A percentile compares a stretch with the other conserved stretches of the same genome.
phyloP scores from a whole-genome alignment of 1,140 invertebrate genomes.

The Steinernema feltiae region DNA sequence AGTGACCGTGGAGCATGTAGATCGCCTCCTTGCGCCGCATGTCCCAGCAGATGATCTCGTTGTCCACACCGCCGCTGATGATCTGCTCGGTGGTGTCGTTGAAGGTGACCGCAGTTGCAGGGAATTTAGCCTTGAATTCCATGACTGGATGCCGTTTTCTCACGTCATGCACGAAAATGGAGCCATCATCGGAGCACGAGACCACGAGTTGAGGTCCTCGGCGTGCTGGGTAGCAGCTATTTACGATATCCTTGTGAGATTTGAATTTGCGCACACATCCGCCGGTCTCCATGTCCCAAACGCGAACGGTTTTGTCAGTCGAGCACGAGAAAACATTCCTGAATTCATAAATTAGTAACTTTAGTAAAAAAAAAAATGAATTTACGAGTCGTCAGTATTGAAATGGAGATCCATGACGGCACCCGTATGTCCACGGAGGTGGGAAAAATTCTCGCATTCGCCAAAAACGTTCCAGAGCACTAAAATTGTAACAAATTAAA shows the following conservation, averaged over 20 bases:
- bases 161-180: slow-evolving; percentile 67
- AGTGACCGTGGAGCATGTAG: slow-evolving; percentile 78
- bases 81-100: slow-evolving; percentile 89
- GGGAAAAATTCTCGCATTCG: slow-evolving; percentile 91
- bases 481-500: slow-evolving; percentile 62
- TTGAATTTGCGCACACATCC: slow-evolving; percentile 82
- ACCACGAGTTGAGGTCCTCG: slow-evolving; percentile 80
- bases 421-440: slow-evolving; percentile 84
- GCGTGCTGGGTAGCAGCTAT: slow-evolving; percentile 67
- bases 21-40: slow-evolving; percentile 79
- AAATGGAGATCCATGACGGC: slow-evolving; percentile 92
- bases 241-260: slow-evolving; percentile 66
- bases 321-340: slow-evolving; percentile 78
- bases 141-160: slow-evolving; percentile 75
- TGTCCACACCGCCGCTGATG: slow-evolving; percentile 86
- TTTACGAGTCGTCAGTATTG: slow-evolving; percentile 75
- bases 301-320: slow-evolving; percentile 85
- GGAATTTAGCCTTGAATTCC: slow-evolving; percentile 71
- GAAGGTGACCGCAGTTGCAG: slow-evolving; percentile 83
- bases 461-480: slow-evolving; percentile 95
- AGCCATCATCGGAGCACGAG: slow-evolving; percentile 89
- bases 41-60: slow-evolving; percentile 96
- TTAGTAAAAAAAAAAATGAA: slow-evolving; percentile 25
- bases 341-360: slow-evolving; percentile 33
- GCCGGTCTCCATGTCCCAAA: slow-evolving; percentile 87